Evolutionary conservation across 2,888 invertebrate genomes (phyloP).

Genomic region (Xestia c-nigrum): DNA sequence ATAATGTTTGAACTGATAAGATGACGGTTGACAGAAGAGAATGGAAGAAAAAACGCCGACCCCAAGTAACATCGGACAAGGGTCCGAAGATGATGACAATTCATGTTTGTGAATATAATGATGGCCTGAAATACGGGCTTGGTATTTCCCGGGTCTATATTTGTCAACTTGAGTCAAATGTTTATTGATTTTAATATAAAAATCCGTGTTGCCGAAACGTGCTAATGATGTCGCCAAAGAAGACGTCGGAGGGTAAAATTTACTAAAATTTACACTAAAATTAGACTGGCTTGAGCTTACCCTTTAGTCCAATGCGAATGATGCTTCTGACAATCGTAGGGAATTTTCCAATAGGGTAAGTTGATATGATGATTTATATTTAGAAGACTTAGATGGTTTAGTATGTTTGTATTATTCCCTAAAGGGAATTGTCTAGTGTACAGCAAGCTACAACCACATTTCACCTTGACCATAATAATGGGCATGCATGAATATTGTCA

Average conservation of each 20-base stretch:
- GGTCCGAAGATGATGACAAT: not conserved
- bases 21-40: too few species aligned
- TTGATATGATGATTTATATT: not conserved
- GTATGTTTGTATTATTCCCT: not conserved
- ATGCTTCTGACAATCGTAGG: not conserved
- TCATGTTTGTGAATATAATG: not conserved
- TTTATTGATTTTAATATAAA: conserved; percentile 16
- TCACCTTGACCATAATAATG: not conserved
- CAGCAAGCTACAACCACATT: not conserved
- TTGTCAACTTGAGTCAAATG: conserved; percentile 5
- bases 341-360: too few species aligned
- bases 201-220: not conserved
- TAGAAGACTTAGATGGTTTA: not conserved
- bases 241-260: too few species aligned
- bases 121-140: not conserved
- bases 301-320: not conserved
- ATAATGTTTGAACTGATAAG: too few species aligned
- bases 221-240: conserved; percentile 3
- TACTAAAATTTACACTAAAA: too few species aligned
- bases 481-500: not conserved
- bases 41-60: too few species aligned
- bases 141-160: conserved; percentile 13
- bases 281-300: not conserved
- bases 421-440: too few species aligned
- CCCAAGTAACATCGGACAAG: too few species aligned